Conservation (phyloP, 2,113 vertebrate genomes). For the Erythrocercus mccallii region DNA sequence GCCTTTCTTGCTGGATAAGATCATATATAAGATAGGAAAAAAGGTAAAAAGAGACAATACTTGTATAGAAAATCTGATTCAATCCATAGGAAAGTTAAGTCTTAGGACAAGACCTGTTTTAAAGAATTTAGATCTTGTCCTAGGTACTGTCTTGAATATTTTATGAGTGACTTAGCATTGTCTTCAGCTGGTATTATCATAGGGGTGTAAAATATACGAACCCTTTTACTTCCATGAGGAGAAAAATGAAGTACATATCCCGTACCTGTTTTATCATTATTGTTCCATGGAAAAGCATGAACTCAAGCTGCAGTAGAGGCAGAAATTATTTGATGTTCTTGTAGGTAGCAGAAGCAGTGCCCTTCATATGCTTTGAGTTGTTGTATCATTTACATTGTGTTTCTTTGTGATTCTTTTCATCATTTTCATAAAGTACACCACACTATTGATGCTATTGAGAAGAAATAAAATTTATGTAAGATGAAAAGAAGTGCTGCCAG, state of each 20-base stretch:
- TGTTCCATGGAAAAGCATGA: not conserved
- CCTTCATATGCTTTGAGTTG: not conserved
- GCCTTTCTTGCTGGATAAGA: not conserved
- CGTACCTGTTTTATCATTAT: not conserved
- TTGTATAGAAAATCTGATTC: not conserved
- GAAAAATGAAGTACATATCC: not conserved
- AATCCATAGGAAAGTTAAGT: not conserved
- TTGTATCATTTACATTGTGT: constrained; percentile 1
- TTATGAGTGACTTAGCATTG: not conserved
- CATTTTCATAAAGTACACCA: constrained; percentile 73
- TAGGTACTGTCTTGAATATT: not conserved
- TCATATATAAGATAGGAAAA: not conserved
- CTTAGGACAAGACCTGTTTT: not conserved
- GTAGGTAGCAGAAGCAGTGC: not conserved
- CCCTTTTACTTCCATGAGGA: not conserved
- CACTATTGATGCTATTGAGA: constrained; percentile 69
- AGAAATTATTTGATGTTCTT: not conserved
- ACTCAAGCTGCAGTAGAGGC: not conserved
- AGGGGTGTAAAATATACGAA: not conserved
- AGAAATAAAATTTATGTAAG: constrained; percentile 70
- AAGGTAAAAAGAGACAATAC: not conserved
- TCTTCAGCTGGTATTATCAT: not conserved
- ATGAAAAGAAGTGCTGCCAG: constrained; percentile 77
- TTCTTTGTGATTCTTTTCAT: constrained; percentile 71
- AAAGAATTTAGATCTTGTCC: not conserved